Percentiles rank a stretch among this genome's conserved stretches.
Conservation (phyloP, 2,113 vertebrate genomes). For the Phylloscopus trochiloides region DNA sequence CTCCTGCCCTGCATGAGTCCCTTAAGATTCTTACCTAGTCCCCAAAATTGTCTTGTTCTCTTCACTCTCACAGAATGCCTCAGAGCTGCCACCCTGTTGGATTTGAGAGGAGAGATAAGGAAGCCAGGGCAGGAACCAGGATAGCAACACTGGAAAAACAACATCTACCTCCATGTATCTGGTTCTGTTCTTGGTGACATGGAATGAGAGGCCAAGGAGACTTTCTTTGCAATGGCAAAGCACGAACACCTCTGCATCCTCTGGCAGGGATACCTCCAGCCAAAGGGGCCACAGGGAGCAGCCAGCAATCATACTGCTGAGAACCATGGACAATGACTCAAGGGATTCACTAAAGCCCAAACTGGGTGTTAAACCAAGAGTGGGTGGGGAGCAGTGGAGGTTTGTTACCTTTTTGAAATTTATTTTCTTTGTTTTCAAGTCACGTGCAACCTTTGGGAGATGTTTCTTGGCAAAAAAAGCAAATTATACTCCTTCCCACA, state of each 20-base stretch:
- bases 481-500: constrained; percentile 18
- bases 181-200: rapidly evolving
- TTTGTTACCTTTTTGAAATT: constrained; percentile 49
- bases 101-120: neutral
- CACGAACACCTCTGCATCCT: neutral
- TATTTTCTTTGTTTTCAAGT: constrained; percentile 52
- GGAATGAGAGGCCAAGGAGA: neutral
- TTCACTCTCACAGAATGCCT: neutral
- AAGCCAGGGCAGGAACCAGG: neutral
- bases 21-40: neutral
- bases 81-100: neutral
- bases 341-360: neutral
- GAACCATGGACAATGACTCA: rapidly evolving
- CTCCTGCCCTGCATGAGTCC: neutral
- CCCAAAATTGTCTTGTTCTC: neutral
- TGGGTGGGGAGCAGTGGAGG: neutral
- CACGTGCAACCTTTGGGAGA: constrained; percentile 14
- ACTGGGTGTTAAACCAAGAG: neutral
- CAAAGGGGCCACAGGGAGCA: neutral
- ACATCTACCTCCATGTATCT: neutral
- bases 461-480: constrained; percentile 46
- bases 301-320: neutral
- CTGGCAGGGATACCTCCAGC: neutral
- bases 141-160: neutral
- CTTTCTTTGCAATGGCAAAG: neutral